A percentile compares a stretch with the other conserved stretches of the same genome.
Conservation (phyloP, 2,797 vertebrate genomes). For the Anguilla anguilla region DNA sequence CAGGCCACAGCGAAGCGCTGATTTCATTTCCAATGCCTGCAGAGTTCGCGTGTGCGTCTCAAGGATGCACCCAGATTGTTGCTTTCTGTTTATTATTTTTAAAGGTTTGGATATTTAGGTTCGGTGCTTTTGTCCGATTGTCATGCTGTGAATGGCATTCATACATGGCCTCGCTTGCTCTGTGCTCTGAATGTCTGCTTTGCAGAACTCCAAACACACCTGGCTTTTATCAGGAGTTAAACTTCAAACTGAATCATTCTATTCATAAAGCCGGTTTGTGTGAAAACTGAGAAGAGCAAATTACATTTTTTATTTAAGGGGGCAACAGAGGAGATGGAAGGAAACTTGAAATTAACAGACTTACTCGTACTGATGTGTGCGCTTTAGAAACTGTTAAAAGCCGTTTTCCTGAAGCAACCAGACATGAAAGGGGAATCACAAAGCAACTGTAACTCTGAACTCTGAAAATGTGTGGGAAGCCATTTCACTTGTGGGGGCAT, state of each 20-base stretch:
- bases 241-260: conserved; percentile 3
- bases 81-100: not conserved
- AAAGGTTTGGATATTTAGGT: not conserved
- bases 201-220: no score
- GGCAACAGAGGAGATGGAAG: not conserved
- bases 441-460: not conserved
- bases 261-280: not conserved
- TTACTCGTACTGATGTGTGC: not conserved
- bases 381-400: not conserved
- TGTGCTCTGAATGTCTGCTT: conserved; percentile 6
- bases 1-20: not conserved
- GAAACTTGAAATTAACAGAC: not conserved
- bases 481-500: not conserved
- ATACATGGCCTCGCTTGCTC: not conserved
- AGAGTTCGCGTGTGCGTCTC: not conserved
- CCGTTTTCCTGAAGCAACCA: not conserved
- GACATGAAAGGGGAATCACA: not conserved
- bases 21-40: not conserved
- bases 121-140: not conserved
- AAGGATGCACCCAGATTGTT: not conserved
- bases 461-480: not conserved
- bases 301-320: not conserved
- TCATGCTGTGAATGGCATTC: not conserved
- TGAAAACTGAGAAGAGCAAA: not conserved
- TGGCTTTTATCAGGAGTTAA: not conserved